phyloP scores from a whole-genome alignment of 2,888 invertebrate species.

The Erebia ligea region DNA sequence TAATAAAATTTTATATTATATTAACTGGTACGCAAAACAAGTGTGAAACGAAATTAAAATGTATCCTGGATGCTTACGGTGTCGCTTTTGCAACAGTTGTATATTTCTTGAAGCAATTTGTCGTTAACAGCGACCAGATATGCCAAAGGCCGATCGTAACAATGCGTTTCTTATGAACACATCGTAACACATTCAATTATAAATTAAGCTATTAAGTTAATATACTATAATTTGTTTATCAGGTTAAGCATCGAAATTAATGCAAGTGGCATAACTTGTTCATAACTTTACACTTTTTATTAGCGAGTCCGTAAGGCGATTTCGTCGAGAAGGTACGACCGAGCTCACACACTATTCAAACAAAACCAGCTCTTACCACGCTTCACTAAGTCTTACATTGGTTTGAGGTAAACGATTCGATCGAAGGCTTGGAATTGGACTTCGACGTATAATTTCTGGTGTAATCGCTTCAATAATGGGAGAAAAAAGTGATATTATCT shows the following conservation, averaged over 20 bases:
- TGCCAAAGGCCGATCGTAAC: conserved; percentile 69
- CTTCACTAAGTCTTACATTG: conserved; percentile 46
- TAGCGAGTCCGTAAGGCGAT: conserved; percentile 79
- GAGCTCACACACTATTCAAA: conserved; percentile 44
- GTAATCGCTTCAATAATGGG: conserved; percentile 83
- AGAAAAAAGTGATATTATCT: conserved; percentile 83
- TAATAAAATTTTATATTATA: conserved; percentile 60
- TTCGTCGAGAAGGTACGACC: conserved; percentile 75
- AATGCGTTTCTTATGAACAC: conserved; percentile 73
- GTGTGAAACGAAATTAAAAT: conserved; percentile 58
- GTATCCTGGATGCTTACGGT: conserved; percentile 53
- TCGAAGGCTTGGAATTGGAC: conserved; percentile 68
- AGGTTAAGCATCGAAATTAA: conserved; percentile 83
- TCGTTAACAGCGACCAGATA: conserved; percentile 63
- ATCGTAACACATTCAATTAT: conserved; percentile 79
- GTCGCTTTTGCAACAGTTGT: conserved; percentile 42
- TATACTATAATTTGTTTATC: conserved; percentile 83
- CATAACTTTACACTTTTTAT: conserved; percentile 83
- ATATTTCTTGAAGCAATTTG: conserved; percentile 65
- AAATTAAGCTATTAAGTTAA: conserved; percentile 83
- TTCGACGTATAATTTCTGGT: conserved; percentile 81
- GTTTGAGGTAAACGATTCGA: conserved; percentile 49
- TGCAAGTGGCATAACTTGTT: conserved; percentile 81
- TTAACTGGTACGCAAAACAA: conserved; percentile 52
- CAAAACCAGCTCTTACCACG: conserved; percentile 51